Conservation (phyloP, 2,888 invertebrate species). For the Automeris io region DNA sequence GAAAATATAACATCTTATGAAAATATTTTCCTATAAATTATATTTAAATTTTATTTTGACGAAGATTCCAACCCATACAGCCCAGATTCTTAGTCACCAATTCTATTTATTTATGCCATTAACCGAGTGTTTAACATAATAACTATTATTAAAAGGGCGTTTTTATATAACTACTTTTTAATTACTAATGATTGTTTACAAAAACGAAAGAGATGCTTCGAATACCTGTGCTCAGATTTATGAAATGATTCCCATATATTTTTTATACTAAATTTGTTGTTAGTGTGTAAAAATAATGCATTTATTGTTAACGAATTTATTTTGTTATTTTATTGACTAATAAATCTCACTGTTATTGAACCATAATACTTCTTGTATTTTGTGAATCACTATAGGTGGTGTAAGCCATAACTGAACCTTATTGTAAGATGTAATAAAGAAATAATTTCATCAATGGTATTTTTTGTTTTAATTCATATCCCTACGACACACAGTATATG, state of each 20-base stretch:
- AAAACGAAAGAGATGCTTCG: constrained; percentile 9
- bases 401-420: constrained; percentile 45
- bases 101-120: too few species aligned
- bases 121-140: too few species aligned
- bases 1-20: too few species aligned
- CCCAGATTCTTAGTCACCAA: too few species aligned
- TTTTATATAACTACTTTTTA: too few species aligned
- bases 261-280: constrained; percentile 11
- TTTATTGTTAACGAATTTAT: constrained; percentile 74
- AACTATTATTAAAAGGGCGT: too few species aligned
- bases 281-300: constrained; percentile 42
- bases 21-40: too few species aligned
- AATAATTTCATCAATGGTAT: constrained; percentile 25
- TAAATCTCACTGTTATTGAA: constrained; percentile 39
- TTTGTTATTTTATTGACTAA: constrained; percentile 39
- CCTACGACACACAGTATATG: too few species aligned
- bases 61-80: too few species aligned
- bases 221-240: constrained; percentile 12
- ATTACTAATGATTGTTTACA: too few species aligned
- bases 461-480: not conserved
- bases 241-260: not conserved
- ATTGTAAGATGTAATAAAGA: constrained; percentile 36
- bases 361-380: constrained; percentile 34
- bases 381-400: constrained; percentile 30
- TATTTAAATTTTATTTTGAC: too few species aligned